Percentiles rank a stretch among this genome's conserved stretches.
These are phyloP conservation scores for Sussaba pulchella DNA, from an alignment of 2,888 invertebrate species.

Conservation along the genomic window DNA sequence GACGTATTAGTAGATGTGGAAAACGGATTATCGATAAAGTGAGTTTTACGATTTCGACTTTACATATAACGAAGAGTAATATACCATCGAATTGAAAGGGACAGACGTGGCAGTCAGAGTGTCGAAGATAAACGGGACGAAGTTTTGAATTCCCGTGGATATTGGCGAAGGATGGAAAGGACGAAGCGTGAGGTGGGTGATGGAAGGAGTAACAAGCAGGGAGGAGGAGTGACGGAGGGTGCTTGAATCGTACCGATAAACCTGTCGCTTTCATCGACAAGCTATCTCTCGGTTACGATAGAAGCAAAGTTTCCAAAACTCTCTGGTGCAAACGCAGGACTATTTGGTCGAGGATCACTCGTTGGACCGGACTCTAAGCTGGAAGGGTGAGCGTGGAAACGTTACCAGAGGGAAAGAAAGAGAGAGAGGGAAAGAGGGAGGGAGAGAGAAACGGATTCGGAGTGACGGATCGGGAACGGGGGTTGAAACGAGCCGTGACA, in stretches of 20 bases:
- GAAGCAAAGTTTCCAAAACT: conserved; percentile 53
- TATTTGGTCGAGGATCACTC: conserved; percentile 41
- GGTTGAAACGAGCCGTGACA: conserved; percentile 23
- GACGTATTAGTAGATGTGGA: neutral
- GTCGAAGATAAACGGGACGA: conserved; percentile 59
- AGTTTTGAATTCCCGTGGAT: conserved; percentile 43
- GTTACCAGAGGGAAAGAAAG: conserved; percentile 5
- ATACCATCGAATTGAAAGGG: conserved; percentile 18
- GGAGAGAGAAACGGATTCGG: neutral
- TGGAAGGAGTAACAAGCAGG: conserved; percentile 9
- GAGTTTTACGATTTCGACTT: conserved; percentile 12
- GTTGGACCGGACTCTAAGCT: conserved; percentile 30
- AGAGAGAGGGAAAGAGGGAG: neutral
- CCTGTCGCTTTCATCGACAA: conserved; percentile 59
- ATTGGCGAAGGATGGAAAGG: conserved; percentile 21
- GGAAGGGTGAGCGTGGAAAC: conserved; percentile 1
- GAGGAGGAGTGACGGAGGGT: neutral
- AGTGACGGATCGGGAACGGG: conserved; percentile 6
- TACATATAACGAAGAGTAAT: conserved; percentile 53
- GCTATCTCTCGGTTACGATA: conserved; percentile 38
- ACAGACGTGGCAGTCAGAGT: conserved; percentile 45
- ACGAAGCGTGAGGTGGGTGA: neutral
- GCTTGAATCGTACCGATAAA: conserved; percentile 27
- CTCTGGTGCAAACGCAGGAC: conserved; percentile 31
- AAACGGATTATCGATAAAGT: neutral